Percentiles rank a stretch among this genome's conserved stretches.
Evolutionary conservation across 2,113 vertebrate genomes (phyloP).

Genomic region (Chrysochloris asiatica): DNA sequence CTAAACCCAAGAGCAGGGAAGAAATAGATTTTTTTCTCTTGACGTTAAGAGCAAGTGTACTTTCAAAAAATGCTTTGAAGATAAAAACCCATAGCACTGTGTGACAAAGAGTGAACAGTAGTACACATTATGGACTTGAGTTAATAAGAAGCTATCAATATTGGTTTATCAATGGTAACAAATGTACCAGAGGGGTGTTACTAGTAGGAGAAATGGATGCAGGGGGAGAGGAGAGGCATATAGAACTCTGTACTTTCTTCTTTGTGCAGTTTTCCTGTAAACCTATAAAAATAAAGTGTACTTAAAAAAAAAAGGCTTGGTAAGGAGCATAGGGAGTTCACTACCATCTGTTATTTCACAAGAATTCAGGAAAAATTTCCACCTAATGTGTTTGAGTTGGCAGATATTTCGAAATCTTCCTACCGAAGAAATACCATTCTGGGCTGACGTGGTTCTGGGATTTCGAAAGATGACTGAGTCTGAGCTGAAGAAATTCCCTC

Average conservation of each 20-base stretch:
- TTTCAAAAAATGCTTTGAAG: neutral
- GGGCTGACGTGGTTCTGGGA: constrained; percentile 91
- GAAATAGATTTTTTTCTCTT: neutral
- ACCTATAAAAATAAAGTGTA: too few species aligned
- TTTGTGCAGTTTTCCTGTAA: neutral
- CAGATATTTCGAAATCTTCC: constrained; percentile 91
- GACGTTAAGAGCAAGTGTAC: neutral
- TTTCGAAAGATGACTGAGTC: constrained; percentile 89
- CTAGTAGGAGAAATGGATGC: neutral
- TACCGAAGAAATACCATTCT: constrained; percentile 87
- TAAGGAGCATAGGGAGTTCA: neutral
- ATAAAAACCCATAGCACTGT: neutral
- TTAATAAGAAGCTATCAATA: neutral
- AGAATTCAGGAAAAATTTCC: neutral
- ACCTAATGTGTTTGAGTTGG: constrained; percentile 84
- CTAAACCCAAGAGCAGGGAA: neutral
- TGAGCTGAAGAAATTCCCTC: constrained; percentile 91
- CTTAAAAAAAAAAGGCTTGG: neutral
- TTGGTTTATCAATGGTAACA: neutral
- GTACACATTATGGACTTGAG: neutral
- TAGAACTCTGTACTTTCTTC: neutral
- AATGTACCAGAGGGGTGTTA: neutral
- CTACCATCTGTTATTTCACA: neutral
- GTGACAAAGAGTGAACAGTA: neutral
- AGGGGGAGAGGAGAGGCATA: neutral